These are phyloP conservation scores for Lithophane leautieri DNA, from an alignment of 2,888 invertebrate species.

Conservation along the genomic window DNA sequence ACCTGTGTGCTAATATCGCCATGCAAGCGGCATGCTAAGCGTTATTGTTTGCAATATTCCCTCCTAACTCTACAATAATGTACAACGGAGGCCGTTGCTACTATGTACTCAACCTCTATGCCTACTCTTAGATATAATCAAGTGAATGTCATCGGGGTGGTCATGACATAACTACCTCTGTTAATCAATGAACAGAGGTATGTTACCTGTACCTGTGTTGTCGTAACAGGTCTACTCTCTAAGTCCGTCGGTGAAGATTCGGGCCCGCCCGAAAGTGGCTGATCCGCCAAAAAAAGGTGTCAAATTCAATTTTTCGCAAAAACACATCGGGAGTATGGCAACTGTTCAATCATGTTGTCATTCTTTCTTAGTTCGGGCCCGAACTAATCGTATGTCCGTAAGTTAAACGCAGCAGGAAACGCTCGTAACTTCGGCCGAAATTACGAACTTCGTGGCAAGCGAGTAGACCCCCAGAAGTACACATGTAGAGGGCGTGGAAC, in stretches of 20 bases:
- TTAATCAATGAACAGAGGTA: neutral
- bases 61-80: constrained; percentile 2
- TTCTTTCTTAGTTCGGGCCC: neutral
- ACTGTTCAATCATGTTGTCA: too few species aligned
- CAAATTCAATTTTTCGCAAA: too few species aligned
- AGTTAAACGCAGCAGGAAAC: neutral
- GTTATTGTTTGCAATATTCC: constrained; percentile 24
- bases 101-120: neutral
- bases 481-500: neutral
- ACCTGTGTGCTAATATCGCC: constrained; percentile 28
- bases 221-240: neutral
- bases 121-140: neutral
- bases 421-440: rapidly evolving
- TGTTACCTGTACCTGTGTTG: neutral
- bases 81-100: neutral
- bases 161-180: constrained; percentile 3
- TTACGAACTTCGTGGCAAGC: rapidly evolving
- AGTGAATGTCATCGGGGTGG: constrained; percentile 3
- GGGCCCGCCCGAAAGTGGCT: too few species aligned
- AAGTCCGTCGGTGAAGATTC: neutral
- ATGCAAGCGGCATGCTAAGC: constrained; percentile 9
- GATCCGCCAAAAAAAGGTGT: too few species aligned
- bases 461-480: neutral
- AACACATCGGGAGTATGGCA: too few species aligned
- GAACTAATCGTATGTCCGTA: neutral